Evolutionary conservation across 2,797 vertebrate genomes (phyloP), one percentile per base, ranked within the genome.

Genomic region (Sparidentex hasta): DNA sequence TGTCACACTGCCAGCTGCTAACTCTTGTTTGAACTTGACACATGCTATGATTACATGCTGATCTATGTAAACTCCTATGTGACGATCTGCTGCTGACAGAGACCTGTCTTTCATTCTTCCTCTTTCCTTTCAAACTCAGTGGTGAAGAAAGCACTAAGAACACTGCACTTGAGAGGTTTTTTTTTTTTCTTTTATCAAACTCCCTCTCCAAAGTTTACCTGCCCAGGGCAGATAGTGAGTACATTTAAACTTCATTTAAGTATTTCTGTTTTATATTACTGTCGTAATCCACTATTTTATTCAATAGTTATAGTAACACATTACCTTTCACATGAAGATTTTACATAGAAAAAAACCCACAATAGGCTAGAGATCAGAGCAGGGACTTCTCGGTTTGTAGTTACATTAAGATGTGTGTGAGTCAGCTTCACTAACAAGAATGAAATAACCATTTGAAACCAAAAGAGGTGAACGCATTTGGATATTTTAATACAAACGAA

Each of bases 41-140:
- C 48, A 29, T 16, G 1, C 16, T 4, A 38, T 7, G 4, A 61
- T 54, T 2, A 54, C 21, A 23, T 12, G 33, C 4, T 16, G 50
- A 14, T n/a, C 18, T 18, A 16, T 13, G 8, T 52, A 46, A 55
- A 43, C 17, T 2, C 65, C n/a, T 43, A 11, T 23, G 25, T 56
- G 46, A 25, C 27, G 33, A 3, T 2, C n/a, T 66, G 13, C 13
- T 59, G 33, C 13, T 41, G 38, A 21, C n/a, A 18, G 16, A 27
- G n/a, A 23, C 4, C 8, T 33, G 33, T 17, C 59, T n/a, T 18
- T 62, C 50, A 41, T 3, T 52, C n/a, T 7, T 47, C 8, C 7
- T n/a, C 27, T n/a, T 76, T 62, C 25, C 27, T n/a, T 76, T 62
- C 17, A 47, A n/a, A 55, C 1, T 41, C n/a, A 41, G 16, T 13